Evolutionary conservation across 2,888 invertebrate species (phyloP), one percentile per base, ranked within the genome.

Genomic region (Lasioglossum calceatum): DNA sequence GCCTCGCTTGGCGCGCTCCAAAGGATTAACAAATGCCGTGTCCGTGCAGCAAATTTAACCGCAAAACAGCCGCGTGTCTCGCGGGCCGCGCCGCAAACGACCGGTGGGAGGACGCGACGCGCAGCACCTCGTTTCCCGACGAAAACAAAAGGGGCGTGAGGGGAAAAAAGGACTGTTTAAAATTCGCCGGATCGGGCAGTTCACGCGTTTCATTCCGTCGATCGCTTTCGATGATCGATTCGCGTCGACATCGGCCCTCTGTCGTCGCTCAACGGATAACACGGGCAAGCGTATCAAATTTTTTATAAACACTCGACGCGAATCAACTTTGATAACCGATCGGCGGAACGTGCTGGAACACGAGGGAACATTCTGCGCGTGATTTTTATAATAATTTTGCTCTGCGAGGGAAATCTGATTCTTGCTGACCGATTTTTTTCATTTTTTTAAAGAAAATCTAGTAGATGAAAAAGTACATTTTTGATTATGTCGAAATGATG

Each of bases 11-110:
- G 4, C n/a, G 54, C 23, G n/a, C 27, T 71, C 44, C 58, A 10
- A 77, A 58, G 77, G 77, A 81, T 81, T 81, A 81, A 74, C 81
- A n/a, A 81, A 71, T n/a, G 54, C 42, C 44, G 32, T 44, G n/a
- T 42, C 44, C 39, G 72, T 19, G 14, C 27, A n/a, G 42, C 32
- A 44, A 80, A 73, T 73, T 73, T 23, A 19, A 44, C 72, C 73
- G 32, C 73, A 73, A 50, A 73, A 82, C 36, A 16, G 7, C 54
- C 64, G 64, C 39, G 47, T 19, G 27, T 67, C 36, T 36, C 32
- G 75, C 27, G 16, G 39, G 23, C 16, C 61, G 1, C 16, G 23
- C 27, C 10, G 79, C 61, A 44, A 61, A 61, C 64, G 64, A 67
- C 64, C 64, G 61, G 14, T 0, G 61, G 27, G 64, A 36, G 32